Evolutionary conservation across 2,888 invertebrate species (phyloP).

Genomic region (Agrenia bidenticulata): DNA sequence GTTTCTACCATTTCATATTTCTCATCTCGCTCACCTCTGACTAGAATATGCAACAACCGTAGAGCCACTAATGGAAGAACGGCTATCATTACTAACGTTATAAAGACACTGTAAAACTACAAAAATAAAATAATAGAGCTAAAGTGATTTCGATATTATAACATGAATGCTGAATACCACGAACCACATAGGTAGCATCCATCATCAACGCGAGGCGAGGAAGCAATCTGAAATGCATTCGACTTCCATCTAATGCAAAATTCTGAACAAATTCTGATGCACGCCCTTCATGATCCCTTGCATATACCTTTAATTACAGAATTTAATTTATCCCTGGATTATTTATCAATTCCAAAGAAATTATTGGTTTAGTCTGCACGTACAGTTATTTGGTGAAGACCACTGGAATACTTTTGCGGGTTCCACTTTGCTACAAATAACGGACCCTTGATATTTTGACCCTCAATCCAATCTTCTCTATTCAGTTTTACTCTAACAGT

Average conservation of each 20-base stretch:
- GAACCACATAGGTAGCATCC: slow-evolving; percentile 71
- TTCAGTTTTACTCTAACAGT: slow-evolving; percentile 70
- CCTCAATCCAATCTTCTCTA: slow-evolving; percentile 65
- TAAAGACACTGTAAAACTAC: slow-evolving; percentile 72
- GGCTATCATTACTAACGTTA: slow-evolving; percentile 63
- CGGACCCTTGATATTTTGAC: slow-evolving; percentile 66
- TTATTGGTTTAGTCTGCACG: slow-evolving; percentile 25
- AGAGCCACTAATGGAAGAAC: slow-evolving; percentile 67
- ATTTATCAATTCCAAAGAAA: slow-evolving; percentile 58
- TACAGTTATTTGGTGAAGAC: slow-evolving; percentile 69
- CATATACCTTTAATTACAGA: slow-evolving; percentile 42
- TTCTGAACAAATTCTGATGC: slow-evolving; percentile 62
- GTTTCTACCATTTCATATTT: too few relatives aligned
- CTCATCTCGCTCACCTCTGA: slow-evolving; percentile 60
- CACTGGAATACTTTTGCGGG: slow-evolving; percentile 65
- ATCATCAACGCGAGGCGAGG: slow-evolving; percentile 75
- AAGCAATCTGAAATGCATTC: slow-evolving; percentile 66
- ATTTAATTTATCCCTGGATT: slow-evolving; percentile 54
- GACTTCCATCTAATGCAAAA: slow-evolving; percentile 75
- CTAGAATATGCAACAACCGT: slow-evolving; percentile 63
- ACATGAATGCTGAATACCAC: too few relatives aligned
- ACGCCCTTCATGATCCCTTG: slow-evolving; percentile 53
- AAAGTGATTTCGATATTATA: too few relatives aligned
- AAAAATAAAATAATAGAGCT: slow-evolving; percentile 50
- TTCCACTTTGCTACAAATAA: slow-evolving; percentile 74